phyloP scores from a whole-genome alignment of 2,113 vertebrate species.

The Spea multiplicata region DNA sequence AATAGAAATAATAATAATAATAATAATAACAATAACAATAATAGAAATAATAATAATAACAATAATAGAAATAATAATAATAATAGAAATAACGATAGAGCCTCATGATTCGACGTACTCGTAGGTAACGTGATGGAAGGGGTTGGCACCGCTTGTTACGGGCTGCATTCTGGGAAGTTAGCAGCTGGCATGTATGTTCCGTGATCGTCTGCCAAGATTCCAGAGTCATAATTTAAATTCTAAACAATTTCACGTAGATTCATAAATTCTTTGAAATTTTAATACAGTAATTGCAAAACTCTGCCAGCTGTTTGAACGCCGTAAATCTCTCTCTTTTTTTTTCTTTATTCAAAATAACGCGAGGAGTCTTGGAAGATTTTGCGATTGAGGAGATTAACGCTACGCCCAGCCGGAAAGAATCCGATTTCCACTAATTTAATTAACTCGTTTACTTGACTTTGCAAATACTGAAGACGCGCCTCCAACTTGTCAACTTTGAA shows the following conservation, averaged over 20 bases:
- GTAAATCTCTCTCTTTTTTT: slow-evolving; percentile 20
- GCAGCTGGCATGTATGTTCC: slow-evolving; percentile 18
- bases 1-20: no score
- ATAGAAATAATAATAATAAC: no score
- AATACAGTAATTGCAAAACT: slow-evolving; percentile 37
- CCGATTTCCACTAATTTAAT: slow-evolving; percentile 25
- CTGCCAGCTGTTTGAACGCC: slow-evolving; percentile 36
- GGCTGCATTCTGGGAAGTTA: slow-evolving; percentile 18
- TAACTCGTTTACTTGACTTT: slow-evolving; percentile 33
- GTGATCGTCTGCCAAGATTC: slow-evolving; percentile 19
- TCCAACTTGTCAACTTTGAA: slow-evolving; percentile 19
- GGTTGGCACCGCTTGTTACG: background rate
- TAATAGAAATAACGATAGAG: no score
- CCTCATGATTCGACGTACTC: no score
- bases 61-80: no score
- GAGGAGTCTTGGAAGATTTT: background rate
- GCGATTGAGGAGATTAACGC: background rate
- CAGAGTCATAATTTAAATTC: slow-evolving; percentile 28
- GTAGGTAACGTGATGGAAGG: no score
- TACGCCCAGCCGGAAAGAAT: background rate
- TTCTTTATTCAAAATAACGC: slow-evolving; percentile 13
- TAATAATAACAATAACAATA: no score
- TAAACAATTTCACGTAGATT: slow-evolving; percentile 21
- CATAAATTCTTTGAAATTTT: slow-evolving; percentile 40
- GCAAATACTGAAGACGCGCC: slow-evolving; percentile 17